phyloP scores from a whole-genome alignment of 2,113 vertebrate species.

The Brachirus orientalis region DNA sequence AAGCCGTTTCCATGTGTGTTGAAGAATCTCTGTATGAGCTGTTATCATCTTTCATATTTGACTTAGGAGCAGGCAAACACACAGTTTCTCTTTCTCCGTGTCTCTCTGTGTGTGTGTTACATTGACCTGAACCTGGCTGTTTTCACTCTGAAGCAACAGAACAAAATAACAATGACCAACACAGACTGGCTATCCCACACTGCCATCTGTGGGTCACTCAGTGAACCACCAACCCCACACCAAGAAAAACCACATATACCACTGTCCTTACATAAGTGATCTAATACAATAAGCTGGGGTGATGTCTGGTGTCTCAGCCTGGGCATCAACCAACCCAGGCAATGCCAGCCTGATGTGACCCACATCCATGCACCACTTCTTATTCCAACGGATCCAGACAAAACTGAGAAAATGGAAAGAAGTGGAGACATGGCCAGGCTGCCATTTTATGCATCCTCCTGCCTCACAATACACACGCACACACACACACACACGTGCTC shows the following conservation, averaged over 20 bases:
- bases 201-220: constrained; percentile 66
- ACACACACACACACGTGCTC: constrained; percentile 20
- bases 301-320: constrained; percentile 42
- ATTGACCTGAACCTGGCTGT: constrained; percentile 26
- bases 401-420: constrained; percentile 20
- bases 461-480: constrained; percentile 30
- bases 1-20: background rate
- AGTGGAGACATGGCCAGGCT: constrained; percentile 28
- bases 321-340: constrained; percentile 27
- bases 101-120: background rate
- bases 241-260: background rate
- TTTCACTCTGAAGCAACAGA: constrained; percentile 9
- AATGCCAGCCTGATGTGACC: constrained; percentile 49
- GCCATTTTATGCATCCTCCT: constrained; percentile 47
- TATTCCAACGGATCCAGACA: constrained; percentile 15
- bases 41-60: constrained; percentile 11
- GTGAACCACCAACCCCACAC: constrained; percentile 22
- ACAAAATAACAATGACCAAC: constrained; percentile 11
- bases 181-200: constrained; percentile 45
- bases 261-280: constrained; percentile 63
- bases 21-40: constrained; percentile 1
- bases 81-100: background rate
- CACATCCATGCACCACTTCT: constrained; percentile 41
- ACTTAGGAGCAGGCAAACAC: background rate
- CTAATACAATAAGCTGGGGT: constrained; percentile 53